These are phyloP conservation scores for Polydrusus cervinus DNA, from an alignment of 2,888 invertebrate genomes.

Conservation along the genomic window DNA sequence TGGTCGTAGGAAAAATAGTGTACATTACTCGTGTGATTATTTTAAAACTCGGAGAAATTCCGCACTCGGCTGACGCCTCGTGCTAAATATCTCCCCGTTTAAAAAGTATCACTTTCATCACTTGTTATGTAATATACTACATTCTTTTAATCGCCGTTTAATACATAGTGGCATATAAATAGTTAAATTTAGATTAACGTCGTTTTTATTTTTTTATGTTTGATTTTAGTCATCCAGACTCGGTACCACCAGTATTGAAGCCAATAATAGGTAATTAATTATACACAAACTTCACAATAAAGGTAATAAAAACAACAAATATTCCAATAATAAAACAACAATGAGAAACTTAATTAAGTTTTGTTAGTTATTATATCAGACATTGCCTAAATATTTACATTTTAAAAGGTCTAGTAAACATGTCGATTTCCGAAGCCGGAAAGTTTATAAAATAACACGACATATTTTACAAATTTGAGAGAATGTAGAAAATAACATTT, in stretches of 20 bases:
- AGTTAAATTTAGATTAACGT: no score
- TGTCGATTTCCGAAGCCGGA: background rate
- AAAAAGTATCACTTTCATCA: no score
- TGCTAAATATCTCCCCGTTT: no score
- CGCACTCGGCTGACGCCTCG: no score
- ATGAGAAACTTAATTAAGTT: constrained; percentile 18
- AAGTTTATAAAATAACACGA: background rate
- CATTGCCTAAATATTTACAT: constrained; percentile 18
- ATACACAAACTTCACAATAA: constrained; percentile 12
- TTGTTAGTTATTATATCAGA: constrained; percentile 18
- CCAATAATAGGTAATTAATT: background rate
- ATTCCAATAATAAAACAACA: constrained; percentile 36
- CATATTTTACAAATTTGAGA: background rate
- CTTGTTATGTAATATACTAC: no score
- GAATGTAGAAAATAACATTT: no score
- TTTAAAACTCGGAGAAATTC: no score
- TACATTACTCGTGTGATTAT: no score
- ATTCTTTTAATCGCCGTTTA: no score
- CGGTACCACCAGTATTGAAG: background rate
- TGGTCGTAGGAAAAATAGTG: no score
- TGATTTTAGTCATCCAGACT: background rate
- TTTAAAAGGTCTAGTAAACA: background rate
- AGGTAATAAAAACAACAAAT: constrained; percentile 29
- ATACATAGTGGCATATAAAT: no score
- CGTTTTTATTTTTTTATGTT: background rate